Evolutionary conservation across 2,888 invertebrate species (phyloP).

Genomic region (Hipparchia semele): DNA sequence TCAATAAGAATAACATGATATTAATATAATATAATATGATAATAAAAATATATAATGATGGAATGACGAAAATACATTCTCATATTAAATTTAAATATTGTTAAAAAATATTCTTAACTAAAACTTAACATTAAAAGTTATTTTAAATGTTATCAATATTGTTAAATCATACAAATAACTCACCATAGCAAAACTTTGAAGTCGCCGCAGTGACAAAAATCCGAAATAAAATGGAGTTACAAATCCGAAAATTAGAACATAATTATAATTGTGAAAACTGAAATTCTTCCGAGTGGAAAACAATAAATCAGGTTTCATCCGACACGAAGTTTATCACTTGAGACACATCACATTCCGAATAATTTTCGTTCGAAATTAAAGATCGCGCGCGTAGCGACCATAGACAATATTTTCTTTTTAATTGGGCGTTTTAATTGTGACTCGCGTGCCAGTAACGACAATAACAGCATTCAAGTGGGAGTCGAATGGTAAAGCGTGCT

Average conservation of each 20-base stretch:
- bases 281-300: slow-evolving; percentile 35
- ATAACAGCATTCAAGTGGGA: slow-evolving; percentile 33
- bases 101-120: not conserved
- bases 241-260: slow-evolving; percentile 41
- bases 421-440: slow-evolving; percentile 49
- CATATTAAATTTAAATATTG: too few species aligned
- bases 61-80: too few species aligned
- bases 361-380: slow-evolving; percentile 46
- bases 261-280: slow-evolving; percentile 31
- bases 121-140: too few species aligned
- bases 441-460: slow-evolving; percentile 52
- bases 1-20: not conserved
- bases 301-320: slow-evolving; percentile 27
- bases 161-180: slow-evolving; percentile 4
- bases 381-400: slow-evolving; percentile 48
- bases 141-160: not conserved
- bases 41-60: too few species aligned
- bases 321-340: slow-evolving; percentile 46
- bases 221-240: slow-evolving; percentile 31
- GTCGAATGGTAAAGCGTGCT: slow-evolving; percentile 58
- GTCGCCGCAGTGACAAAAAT: slow-evolving; percentile 20
- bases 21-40: not conserved
- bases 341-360: slow-evolving; percentile 51
- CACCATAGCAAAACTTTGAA: slow-evolving; percentile 43
- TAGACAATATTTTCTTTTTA: slow-evolving; percentile 50